Evolutionary conservation across 2,113 vertebrate species (phyloP).

Genomic region (Gorsachius goisagi): DNA sequence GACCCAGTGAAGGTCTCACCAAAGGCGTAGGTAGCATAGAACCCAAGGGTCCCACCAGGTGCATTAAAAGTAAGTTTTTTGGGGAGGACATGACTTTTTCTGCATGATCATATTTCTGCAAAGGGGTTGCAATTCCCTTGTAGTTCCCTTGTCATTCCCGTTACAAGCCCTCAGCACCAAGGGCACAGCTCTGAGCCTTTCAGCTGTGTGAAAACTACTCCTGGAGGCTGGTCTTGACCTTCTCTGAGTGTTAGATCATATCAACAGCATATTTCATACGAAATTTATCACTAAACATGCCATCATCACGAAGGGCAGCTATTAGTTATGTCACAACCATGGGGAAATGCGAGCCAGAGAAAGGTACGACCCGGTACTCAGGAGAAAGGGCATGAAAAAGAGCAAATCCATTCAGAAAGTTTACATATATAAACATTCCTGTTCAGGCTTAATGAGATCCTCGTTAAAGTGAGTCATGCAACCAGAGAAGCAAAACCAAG

Average conservation of each 20-base stretch:
- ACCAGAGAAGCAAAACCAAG: conserved; percentile 30
- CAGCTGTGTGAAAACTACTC: background rate
- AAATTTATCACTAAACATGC: background rate
- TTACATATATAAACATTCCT: background rate
- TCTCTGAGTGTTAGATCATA: background rate
- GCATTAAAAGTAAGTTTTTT: background rate
- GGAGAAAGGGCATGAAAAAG: background rate
- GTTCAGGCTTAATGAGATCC: background rate
- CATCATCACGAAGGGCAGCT: background rate
- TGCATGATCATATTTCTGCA: background rate
- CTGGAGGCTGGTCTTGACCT: background rate
- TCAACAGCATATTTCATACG: background rate
- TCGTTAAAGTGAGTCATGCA: background rate
- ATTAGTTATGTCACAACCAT: background rate
- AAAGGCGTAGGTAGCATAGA: background rate
- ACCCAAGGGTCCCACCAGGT: background rate
- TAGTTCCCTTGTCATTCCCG: background rate
- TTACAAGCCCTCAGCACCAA: background rate
- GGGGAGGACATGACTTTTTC: background rate
- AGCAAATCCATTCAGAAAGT: background rate
- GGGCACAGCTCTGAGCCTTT: background rate
- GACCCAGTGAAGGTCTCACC: background rate
- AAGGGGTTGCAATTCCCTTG: background rate
- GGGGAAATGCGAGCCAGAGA: background rate
- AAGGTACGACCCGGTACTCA: background rate